These are phyloP conservation scores for Anabacerthia variegaticeps DNA, from an alignment of 2,797 vertebrate genomes.

Conservation along the genomic window DNA sequence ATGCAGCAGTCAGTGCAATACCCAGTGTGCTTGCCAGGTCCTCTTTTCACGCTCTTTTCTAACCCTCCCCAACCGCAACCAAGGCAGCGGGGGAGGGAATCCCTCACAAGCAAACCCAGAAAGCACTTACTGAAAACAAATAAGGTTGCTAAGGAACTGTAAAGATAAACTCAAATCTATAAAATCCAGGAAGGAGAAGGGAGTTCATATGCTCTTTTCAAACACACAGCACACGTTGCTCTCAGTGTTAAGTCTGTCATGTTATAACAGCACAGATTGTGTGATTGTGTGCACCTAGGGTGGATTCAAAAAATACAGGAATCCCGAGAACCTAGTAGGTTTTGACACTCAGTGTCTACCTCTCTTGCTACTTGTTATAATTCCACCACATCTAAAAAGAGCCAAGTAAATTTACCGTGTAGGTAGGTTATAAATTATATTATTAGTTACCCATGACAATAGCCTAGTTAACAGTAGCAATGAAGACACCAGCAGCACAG, in stretches of 20 bases:
- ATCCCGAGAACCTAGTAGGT: not conserved
- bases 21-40: rapidly evolving
- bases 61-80: not conserved
- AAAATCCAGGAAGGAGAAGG: not conserved
- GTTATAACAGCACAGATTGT: not conserved
- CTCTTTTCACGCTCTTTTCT: not conserved
- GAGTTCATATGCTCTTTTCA: not conserved
- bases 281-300: not conserved
- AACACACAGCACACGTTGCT: not conserved
- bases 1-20: not conserved
- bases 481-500: not conserved
- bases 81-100: not conserved
- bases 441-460: not conserved
- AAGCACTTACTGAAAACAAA: slow-evolving; percentile 12
- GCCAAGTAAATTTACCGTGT: not conserved
- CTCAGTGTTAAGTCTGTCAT: not conserved
- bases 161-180: slow-evolving; percentile 28
- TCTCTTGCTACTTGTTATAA: not conserved
- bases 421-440: not conserved
- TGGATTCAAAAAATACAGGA: not conserved
- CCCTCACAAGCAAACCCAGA: not conserved
- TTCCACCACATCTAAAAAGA: not conserved
- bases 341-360: rapidly evolving
- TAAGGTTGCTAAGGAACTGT: slow-evolving; percentile 27
- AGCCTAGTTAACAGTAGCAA: not conserved